These are phyloP conservation scores for Asteroscopus sphinx DNA, from an alignment of 2,888 invertebrate genomes.

Conservation along the genomic window DNA sequence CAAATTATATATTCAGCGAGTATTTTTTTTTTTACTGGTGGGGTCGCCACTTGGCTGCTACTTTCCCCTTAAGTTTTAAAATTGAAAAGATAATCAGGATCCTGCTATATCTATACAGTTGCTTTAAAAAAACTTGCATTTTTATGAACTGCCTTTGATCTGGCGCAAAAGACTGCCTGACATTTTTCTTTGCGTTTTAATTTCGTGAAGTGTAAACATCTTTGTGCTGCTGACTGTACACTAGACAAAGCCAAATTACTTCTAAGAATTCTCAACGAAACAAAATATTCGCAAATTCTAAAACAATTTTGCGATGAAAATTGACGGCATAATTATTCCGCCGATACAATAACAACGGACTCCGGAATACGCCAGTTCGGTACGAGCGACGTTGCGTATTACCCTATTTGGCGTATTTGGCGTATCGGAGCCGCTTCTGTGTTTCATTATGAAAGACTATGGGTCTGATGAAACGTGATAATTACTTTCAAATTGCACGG, in stretches of 20 bases:
- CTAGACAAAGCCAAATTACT: not conserved
- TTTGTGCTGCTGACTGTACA: too few species aligned
- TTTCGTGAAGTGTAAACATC: too few species aligned
- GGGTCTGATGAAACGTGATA: constrained; percentile 44
- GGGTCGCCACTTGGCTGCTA: too few species aligned
- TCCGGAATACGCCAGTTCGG: constrained; percentile 29
- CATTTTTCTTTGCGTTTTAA: too few species aligned
- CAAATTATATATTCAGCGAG: too few species aligned
- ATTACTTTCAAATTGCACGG: constrained; percentile 44
- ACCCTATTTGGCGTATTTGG: constrained; percentile 34
- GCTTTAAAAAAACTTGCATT: too few species aligned
- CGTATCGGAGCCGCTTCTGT: constrained; percentile 33
- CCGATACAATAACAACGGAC: constrained; percentile 31
- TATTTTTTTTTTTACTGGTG: too few species aligned
- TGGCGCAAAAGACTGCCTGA: too few species aligned
- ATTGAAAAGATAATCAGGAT: too few species aligned
- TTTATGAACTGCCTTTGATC: too few species aligned
- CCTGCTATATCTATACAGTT: too few species aligned
- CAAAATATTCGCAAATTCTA: not conserved
- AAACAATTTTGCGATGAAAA: constrained; percentile 29
- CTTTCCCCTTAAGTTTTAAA: too few species aligned
- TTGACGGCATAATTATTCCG: constrained; percentile 36
- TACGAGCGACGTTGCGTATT: constrained; percentile 38
- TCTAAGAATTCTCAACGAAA: not conserved
- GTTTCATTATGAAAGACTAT: constrained; percentile 42